Base-by-base conservation (phyloP, 2,113 vertebrate genomes). In the Mola mola region DNA sequence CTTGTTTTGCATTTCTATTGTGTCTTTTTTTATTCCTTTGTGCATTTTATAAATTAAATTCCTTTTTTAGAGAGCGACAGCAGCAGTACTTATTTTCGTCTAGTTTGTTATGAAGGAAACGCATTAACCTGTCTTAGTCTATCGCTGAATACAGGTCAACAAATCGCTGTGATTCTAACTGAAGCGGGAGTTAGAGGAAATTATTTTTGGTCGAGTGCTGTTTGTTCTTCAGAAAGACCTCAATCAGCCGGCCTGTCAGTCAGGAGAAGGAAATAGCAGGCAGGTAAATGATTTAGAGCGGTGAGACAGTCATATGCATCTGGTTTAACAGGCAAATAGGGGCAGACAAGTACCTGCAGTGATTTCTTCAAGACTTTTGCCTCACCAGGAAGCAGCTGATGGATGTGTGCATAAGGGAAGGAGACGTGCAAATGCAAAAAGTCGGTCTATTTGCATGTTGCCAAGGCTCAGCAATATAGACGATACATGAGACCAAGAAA, bases 91-190 rank as follows among this genome's bases (percentile, higher is more conserved):
- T 78, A 63, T 38, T 62, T 74, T 11, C 29, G 28, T 44, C 44
- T 24, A 51, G 53, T 40, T 69, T 36, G 12, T 60, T 57, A 46
- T 56, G 4, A 47, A 28, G 43, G 34, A 72, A 80, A 75, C 19
- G 2, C 43, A 82, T 78, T 76, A 85, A 87, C 38, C 67, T 53
- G 38, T 51, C 61, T 12, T 44, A 10, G 57, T 76, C 57, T 51
- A 50, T 58, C 7, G 57, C 48, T 46, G 17, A 61, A 44, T 25
- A 26, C 42, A 28, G 34, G 75, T 80, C 75, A 66, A 29, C 67
- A 64, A 62, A 80, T 69, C 67, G 53, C 50, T 37, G 59, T 33
- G 55, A 68, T 58, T 79, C 43, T 53, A 74, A 62, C 69, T 25
- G 22, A 28, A 71, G 40, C 33, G 22, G 1, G 26, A 73, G 62